Evolutionary conservation across 2,888 invertebrate species (phyloP), one percentile per base, ranked within the genome.

Genomic region (Ariolimax columbianus): DNA sequence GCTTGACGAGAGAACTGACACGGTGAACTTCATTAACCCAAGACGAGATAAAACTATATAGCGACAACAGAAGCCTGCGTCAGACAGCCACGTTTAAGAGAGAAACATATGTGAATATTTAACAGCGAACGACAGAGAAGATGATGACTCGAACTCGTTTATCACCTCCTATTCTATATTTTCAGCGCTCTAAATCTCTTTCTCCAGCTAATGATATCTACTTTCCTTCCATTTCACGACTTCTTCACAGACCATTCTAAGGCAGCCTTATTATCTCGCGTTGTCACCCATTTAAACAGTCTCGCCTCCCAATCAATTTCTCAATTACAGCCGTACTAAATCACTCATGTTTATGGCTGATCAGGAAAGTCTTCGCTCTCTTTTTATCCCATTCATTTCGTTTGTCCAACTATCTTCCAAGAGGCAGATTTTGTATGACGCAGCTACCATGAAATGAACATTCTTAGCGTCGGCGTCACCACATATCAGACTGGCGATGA

Each of bases 281-380:
- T 70, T 38, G 17, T 17, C 38, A 40, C 26, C 7, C 26, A 19
- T 0, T 7, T 72, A 40, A 26, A 38, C 72, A 72, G 40, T 40
- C 7, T 40, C 23, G 7, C 11, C 72, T 26, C 40, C 26, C 26
- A 40, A 72, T 72, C 40, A 72, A 38, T 72, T 72, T 72, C 72
- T 72, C 40, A 72, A 72, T 72, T 72, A 72, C 72, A 72, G 40
- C 11, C 40, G 26, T 72, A 72, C 72, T 72, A 72, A 72, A 72
- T 72, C 72, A 72, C 40, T 23, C 26, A 3, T 40, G 26, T 72
- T 72, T 40, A 40, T 26, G 11, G 38, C 40, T 40, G 40, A 23
- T 26, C 9, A 40, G 26, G 40, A 40, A 26, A 26, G 40, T 38
- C 40, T 72, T 26, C 26, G 3, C 38, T 17, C 66, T 68, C 33